Percentiles rank a stretch among this genome's conserved stretches.
phyloP scores from a whole-genome alignment of 2,797 vertebrate genomes.

The Microcaecilia unicolor region DNA sequence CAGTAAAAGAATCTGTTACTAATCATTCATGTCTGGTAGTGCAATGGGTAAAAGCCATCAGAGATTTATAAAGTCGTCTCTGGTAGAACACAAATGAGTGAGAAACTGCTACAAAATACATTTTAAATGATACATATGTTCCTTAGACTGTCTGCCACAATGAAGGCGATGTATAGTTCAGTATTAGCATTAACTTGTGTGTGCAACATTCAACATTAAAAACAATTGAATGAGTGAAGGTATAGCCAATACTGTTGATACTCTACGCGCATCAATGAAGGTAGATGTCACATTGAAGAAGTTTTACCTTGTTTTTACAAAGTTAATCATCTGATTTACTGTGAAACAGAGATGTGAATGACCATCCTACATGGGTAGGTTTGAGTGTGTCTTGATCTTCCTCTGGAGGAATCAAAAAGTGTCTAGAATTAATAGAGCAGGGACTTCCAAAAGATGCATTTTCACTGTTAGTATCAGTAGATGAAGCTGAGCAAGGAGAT shows the following conservation, averaged over 20 bases:
- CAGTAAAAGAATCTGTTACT: too few species aligned
- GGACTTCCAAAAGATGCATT: constrained; percentile 82
- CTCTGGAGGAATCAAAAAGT: constrained; percentile 82
- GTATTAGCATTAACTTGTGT: constrained; percentile 13
- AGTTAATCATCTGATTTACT: constrained; percentile 57
- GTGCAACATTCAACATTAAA: constrained; percentile 22
- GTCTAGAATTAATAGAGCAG: constrained; percentile 82
- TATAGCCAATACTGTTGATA: constrained; percentile 12
- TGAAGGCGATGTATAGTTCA: too few species aligned
- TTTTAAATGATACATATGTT: too few species aligned
- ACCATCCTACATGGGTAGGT: constrained; percentile 48
- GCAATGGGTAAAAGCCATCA: too few species aligned
- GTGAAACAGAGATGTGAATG: constrained; percentile 62
- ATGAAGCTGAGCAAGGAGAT: constrained; percentile 62
- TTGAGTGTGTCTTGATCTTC: constrained; percentile 57
- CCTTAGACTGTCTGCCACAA: too few species aligned
- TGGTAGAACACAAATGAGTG: too few species aligned
- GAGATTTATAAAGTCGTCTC: too few species aligned
- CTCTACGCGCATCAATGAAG: constrained; percentile 5
- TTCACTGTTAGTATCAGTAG: constrained; percentile 54
- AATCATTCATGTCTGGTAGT: too few species aligned
- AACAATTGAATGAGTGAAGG: constrained; percentile 24
- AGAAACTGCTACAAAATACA: too few species aligned
- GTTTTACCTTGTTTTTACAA: neutral
- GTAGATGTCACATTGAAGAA: constrained; percentile 36